A percentile compares a stretch with the other conserved stretches of the same genome.
Conservation (phyloP, 2,113 vertebrate genomes). For the Grammomys surdaster region DNA sequence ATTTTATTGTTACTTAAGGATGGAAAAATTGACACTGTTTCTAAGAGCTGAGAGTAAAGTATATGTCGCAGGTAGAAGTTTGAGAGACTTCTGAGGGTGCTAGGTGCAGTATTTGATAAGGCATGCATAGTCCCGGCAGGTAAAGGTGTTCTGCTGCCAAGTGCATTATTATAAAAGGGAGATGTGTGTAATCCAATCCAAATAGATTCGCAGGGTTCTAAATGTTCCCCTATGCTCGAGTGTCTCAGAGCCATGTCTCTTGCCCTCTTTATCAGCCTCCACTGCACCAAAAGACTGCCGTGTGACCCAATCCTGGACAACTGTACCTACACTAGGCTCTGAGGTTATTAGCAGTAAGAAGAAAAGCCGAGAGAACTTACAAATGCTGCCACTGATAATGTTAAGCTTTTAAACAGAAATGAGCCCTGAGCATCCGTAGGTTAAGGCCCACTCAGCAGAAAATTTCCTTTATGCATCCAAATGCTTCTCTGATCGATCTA, state of each 20-base stretch:
- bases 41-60: background rate
- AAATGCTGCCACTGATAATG: background rate
- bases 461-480: conserved; percentile 35
- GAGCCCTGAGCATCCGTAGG: background rate
- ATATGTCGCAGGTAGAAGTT: background rate
- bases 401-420: background rate
- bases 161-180: background rate
- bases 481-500: conserved; percentile 58
- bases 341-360: background rate
- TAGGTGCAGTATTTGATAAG: background rate
- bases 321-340: background rate
- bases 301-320: background rate
- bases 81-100: background rate
- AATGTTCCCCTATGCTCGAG: no score
- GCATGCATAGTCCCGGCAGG: background rate
- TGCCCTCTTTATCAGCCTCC: background rate
- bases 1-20: background rate
- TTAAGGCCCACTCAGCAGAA: background rate
- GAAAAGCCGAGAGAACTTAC: background rate
- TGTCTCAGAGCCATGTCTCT: background rate
- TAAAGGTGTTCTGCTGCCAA: no score
- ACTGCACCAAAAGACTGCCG: background rate
- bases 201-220: background rate
- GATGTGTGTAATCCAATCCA: background rate
- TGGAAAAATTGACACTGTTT: background rate